phyloP scores from a whole-genome alignment of 2,113 vertebrate species.

The Proterorhinus semilunaris region DNA sequence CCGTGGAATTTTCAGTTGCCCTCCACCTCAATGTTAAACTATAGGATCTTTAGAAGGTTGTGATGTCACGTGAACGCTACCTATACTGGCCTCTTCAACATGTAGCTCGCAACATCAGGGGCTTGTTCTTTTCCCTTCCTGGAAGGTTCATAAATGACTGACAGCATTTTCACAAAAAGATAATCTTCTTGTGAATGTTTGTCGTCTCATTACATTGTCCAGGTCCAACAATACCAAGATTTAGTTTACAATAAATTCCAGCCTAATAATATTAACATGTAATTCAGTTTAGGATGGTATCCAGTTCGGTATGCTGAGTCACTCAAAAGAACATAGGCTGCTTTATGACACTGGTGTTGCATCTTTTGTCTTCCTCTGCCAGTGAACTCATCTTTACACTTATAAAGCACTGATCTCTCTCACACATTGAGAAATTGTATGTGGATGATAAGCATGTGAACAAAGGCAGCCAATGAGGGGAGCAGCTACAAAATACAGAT shows the following conservation, averaged over 20 bases:
- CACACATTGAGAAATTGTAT: constrained; percentile 31
- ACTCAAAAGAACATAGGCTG: constrained; percentile 20
- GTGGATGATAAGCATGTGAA: constrained; percentile 45
- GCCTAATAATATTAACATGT: neutral
- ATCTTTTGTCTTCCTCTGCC: constrained; percentile 9
- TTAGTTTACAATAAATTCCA: too few relatives aligned
- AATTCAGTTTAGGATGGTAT: neutral
- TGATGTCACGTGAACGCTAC: too few relatives aligned
- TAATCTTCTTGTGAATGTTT: neutral
- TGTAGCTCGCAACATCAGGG: neutral
- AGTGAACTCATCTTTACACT: constrained; percentile 20
- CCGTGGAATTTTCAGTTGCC: too few relatives aligned
- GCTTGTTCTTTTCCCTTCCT: too few relatives aligned
- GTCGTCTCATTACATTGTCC: neutral
- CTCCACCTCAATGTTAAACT: too few relatives aligned
- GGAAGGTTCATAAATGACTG: too few relatives aligned
- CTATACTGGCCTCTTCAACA: constrained; percentile 29
- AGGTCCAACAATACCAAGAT: neutral
- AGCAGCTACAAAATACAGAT: constrained; percentile 50
- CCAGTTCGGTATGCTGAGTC: constrained; percentile 44
- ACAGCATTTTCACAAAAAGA: neutral
- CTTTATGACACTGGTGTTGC: constrained; percentile 8
- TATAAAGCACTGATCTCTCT: constrained; percentile 33
- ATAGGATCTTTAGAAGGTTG: too few relatives aligned
- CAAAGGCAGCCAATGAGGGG: constrained; percentile 62